Evolutionary conservation across 2,797 vertebrate genomes (phyloP).

Genomic region (Brotula barbata): DNA sequence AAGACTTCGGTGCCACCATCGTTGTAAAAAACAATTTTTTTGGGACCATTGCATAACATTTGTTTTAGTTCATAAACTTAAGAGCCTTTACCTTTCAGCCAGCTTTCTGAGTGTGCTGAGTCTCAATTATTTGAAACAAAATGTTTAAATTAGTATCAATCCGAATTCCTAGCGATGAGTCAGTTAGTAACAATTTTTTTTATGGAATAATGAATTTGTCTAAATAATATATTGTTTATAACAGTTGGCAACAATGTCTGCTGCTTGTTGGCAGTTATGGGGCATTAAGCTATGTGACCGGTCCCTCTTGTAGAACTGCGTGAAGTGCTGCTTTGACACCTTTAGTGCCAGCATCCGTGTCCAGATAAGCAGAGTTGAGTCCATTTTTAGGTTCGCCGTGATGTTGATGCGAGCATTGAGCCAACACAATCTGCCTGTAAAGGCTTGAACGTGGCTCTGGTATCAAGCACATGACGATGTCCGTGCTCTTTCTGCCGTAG

Average conservation of each 20-base stretch:
- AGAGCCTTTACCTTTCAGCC: too few relatives aligned
- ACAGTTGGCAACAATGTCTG: too few relatives aligned
- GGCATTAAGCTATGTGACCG: not conserved
- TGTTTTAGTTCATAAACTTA: not conserved
- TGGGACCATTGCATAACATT: not conserved
- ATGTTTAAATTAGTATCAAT: too few relatives aligned
- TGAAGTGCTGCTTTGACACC: not conserved
- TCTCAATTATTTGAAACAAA: too few relatives aligned
- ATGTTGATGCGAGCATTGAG: constrained; percentile 1
- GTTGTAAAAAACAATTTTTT: too few relatives aligned
- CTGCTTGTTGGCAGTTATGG: too few relatives aligned
- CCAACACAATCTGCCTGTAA: not conserved
- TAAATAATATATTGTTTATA: too few relatives aligned
- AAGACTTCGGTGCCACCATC: not conserved
- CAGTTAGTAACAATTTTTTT: too few relatives aligned
- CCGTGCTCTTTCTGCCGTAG: not conserved
- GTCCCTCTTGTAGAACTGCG: not conserved
- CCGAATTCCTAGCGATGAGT: too few relatives aligned
- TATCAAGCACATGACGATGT: not conserved
- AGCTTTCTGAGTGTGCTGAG: too few relatives aligned
- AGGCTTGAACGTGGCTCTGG: not conserved
- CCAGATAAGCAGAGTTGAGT: not conserved
- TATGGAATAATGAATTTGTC: too few relatives aligned
- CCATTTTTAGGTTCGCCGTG: constrained; percentile 1
- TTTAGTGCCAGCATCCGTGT: constrained; percentile 1